Conservation (phyloP, 2,797 vertebrate species). For the Rhinoraja longicauda region DNA sequence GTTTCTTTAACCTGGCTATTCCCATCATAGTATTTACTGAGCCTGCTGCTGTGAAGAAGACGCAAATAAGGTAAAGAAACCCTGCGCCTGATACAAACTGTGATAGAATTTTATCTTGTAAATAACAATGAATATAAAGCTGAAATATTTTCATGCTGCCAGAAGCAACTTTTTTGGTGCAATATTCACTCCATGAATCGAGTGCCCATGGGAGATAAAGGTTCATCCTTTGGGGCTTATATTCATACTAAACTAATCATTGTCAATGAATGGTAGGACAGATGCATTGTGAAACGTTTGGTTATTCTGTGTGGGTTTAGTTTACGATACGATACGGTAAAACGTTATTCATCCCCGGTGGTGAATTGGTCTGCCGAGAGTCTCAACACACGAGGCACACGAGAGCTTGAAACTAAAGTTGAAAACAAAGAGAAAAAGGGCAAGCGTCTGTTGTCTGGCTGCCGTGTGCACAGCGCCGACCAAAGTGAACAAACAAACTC, state of each 20-base stretch:
- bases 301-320: not conserved
- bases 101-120: not conserved
- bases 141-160: conserved; percentile 38
- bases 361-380: too few relatives aligned
- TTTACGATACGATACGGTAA: too few relatives aligned
- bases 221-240: not conserved
- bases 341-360: too few relatives aligned
- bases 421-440: too few relatives aligned
- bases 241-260: not conserved
- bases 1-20: conserved; percentile 96
- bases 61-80: conserved; percentile 74
- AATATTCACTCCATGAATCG: not conserved
- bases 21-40: conserved; percentile 89
- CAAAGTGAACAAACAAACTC: too few relatives aligned
- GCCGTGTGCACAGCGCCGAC: too few relatives aligned
- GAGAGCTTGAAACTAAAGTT: too few relatives aligned
- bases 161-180: not conserved
- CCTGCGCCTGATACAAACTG: conserved; percentile 38
- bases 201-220: not conserved
- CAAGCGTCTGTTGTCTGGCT: too few relatives aligned
- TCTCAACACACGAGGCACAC: too few relatives aligned
- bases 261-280: not conserved
- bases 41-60: conserved; percentile 78
- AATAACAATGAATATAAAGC: not conserved
- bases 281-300: not conserved